These are phyloP conservation scores for Notechis scutatus DNA, from an alignment of 2,113 vertebrate species.

Conservation along the genomic window DNA sequence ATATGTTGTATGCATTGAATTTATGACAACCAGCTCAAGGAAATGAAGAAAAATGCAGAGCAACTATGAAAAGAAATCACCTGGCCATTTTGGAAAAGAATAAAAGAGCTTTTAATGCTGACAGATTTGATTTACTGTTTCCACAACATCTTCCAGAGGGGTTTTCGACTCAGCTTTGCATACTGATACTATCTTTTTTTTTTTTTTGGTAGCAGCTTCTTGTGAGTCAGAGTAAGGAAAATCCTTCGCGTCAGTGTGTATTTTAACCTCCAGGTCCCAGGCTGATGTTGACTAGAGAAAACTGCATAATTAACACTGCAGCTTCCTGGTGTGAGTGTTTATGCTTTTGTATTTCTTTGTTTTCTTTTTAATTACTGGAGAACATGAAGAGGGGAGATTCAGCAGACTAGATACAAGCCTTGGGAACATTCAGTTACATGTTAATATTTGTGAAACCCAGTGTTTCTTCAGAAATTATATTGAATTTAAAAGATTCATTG, in stretches of 20 bases:
- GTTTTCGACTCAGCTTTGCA: background rate
- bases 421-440: background rate
- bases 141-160: background rate
- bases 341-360: conserved; percentile 7
- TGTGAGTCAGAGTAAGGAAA: background rate
- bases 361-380: background rate
- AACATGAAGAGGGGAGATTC: background rate
- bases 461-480: conserved; percentile 1
- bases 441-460: background rate
- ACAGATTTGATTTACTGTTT: background rate
- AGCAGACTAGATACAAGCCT: background rate
- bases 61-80: background rate
- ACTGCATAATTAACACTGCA: background rate
- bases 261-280: background rate
- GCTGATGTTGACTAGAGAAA: background rate
- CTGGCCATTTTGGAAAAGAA: background rate
- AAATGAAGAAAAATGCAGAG: background rate
- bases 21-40: background rate
- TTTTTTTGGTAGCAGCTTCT: background rate
- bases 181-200: background rate
- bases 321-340: background rate
- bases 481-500: background rate
- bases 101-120: background rate
- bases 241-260: background rate
- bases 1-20: too few species aligned